phyloP scores from a whole-genome alignment of 2,113 vertebrate species.

The Oceanites oceanicus region DNA sequence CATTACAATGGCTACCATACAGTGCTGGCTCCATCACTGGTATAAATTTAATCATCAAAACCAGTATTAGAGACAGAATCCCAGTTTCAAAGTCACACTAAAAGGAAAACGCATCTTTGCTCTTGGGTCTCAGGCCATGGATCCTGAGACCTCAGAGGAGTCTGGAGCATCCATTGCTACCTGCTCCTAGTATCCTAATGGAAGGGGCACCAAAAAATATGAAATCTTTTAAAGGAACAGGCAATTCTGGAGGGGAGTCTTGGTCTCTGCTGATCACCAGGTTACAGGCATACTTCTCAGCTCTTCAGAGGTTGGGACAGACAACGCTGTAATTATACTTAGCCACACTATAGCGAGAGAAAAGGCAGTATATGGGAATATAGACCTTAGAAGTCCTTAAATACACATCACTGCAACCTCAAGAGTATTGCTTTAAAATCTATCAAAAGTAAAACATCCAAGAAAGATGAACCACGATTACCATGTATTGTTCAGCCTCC shows the following conservation, averaged over 20 bases:
- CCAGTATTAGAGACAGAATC: background rate
- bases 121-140: background rate
- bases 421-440: background rate
- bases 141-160: rapidly evolving
- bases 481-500: background rate
- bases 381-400: background rate
- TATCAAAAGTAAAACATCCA: background rate
- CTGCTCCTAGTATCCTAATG: background rate
- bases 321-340: background rate
- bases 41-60: background rate
- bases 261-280: background rate
- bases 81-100: background rate
- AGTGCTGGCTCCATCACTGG: background rate
- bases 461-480: background rate
- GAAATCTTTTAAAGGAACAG: background rate
- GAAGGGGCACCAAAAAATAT: background rate
- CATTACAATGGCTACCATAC: rapidly evolving
- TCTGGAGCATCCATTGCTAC: background rate
- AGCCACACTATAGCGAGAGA: background rate
- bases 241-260: background rate
- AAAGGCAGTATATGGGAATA: background rate
- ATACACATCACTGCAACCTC: too few species aligned
- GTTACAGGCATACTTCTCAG: background rate
- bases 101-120: background rate
- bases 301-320: background rate